A percentile compares a stretch with the other conserved stretches of the same genome.
These are phyloP conservation scores for Scrobipalpa costella DNA, from an alignment of 2,888 invertebrate genomes.

Conservation along the genomic window DNA sequence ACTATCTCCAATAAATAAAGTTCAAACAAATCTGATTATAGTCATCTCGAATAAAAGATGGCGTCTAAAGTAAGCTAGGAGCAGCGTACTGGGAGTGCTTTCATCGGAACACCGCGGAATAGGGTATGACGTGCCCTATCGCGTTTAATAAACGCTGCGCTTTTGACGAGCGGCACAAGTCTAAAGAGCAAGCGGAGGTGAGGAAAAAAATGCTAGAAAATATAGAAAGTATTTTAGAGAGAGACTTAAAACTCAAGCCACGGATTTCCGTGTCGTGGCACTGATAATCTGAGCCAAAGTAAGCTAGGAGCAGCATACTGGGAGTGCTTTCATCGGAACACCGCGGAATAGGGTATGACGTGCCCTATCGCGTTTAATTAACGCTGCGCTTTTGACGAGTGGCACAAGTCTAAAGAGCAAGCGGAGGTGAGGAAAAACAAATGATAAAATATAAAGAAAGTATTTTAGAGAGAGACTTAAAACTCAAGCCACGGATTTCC, in stretches of 20 bases:
- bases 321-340: constrained; percentile 25
- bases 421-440: not conserved
- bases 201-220: not conserved
- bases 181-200: constrained; percentile 1
- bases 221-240: not conserved
- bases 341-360: constrained; percentile 55
- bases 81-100: not conserved
- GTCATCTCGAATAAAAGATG: constrained; percentile 13
- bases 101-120: constrained; percentile 39
- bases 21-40: constrained; percentile 11
- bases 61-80: constrained; percentile 4
- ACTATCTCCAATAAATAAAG: not conserved
- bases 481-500: too few relatives aligned
- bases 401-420: constrained; percentile 29
- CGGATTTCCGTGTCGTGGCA: too few relatives aligned
- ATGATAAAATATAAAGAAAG: not conserved
- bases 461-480: too few relatives aligned
- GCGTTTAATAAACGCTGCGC: constrained; percentile 61
- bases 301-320: too few relatives aligned
- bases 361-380: constrained; percentile 67
- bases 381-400: constrained; percentile 53
- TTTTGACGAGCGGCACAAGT: constrained; percentile 44
- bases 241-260: too few relatives aligned
- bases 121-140: constrained; percentile 66
- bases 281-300: too few relatives aligned